Evolutionary conservation across 2,113 vertebrate species (phyloP).

Genomic region (Sceloporus tristichus): DNA sequence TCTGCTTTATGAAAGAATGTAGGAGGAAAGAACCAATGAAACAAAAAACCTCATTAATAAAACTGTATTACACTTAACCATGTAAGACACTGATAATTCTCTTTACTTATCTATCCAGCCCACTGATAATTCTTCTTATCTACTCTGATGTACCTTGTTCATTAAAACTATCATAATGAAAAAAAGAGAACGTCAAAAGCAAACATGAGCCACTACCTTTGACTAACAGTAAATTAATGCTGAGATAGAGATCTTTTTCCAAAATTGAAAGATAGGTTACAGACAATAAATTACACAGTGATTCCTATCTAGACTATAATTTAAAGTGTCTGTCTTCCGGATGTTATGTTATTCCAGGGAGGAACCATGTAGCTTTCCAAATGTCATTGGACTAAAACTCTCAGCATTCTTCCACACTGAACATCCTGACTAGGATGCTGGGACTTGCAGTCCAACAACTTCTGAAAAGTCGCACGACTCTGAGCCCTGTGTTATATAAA

Average conservation of each 20-base stretch:
- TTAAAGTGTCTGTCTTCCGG: no score
- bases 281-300: neutral
- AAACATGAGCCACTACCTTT: neutral
- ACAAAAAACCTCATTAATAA: slow-evolving; percentile 35
- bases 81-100: neutral
- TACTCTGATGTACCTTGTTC: slow-evolving; percentile 14
- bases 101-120: neutral
- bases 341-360: no score
- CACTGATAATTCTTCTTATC: neutral
- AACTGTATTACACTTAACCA: neutral
- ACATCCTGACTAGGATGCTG: no score
- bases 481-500: no score
- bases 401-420: no score
- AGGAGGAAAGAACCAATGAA: slow-evolving; percentile 19
- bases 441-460: no score
- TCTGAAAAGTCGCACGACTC: no score
- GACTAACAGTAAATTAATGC: neutral
- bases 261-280: neutral
- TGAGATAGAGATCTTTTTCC: neutral
- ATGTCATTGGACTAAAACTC: no score
- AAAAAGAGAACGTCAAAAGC: slow-evolving; percentile 1
- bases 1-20: slow-evolving; percentile 37
- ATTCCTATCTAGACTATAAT: neutral
- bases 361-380: no score
- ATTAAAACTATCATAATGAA: neutral